Base-by-base conservation (phyloP, 2,888 invertebrate species). In the Volucella inflata region DNA sequence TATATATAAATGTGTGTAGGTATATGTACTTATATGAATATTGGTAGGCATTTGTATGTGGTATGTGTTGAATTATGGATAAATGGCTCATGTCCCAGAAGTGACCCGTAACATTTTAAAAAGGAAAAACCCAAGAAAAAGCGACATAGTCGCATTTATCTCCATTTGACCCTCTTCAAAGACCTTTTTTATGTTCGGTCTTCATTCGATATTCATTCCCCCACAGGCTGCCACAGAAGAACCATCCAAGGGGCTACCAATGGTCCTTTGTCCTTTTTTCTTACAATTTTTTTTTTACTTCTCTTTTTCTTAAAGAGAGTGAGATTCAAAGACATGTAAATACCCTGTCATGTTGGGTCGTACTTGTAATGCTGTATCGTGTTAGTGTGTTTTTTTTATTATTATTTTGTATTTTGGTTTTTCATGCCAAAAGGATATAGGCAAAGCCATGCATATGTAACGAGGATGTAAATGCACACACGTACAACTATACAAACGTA, bases 141-240 rank as follows among this genome's bases (percentile, higher is more conserved):
- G 85, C 88, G 87, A 88, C 76, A 87, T 80, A 77, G 87, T 87
- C 85, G 76, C 82, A 92, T 92, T 92, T 92, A 92, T 92, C 92
- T 92, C 91, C 91, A 92, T 92, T 92, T 92, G 92, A 92, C 92
- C 92, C 92, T 92, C 91, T 92, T 92, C 92, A 92, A 92, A 91
- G 90, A 91, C 90, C 91, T 91, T 90, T 91, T 90, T 90, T 90
- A 87, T 82, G 76, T 80, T 71, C 78, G 78, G 72, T 75, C 72
- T 81, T 79, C 83, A 83, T 87, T 87, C 83, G 74, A 82, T 76
- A 87, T 87, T 87, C 87, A 81, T 85, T 84, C 84, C 87, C 84
- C 78, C 85, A 85, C 65, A 85, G 85, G 78, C 82, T 67, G 84
- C 79, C 83, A 67, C 68, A 84, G 68, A 30, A 84, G 68, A 30